Evolutionary conservation across 2,113 vertebrate species (phyloP), one percentile per base, ranked within the genome.

Genomic region (Brachionichthys hirsutus): DNA sequence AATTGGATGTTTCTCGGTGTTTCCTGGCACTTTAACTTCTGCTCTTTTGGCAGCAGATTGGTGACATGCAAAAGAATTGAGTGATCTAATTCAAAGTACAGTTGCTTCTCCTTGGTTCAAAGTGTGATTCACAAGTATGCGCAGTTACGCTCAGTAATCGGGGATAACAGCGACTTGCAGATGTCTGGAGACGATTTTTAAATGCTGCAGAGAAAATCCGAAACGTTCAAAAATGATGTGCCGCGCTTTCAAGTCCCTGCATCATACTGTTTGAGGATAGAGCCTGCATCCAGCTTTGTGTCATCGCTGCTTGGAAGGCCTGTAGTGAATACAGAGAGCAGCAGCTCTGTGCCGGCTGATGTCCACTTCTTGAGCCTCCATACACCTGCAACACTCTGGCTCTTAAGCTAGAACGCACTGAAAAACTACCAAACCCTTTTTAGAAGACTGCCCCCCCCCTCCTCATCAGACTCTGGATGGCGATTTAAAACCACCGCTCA

Each of bases 361-460:
- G 24, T 47, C 40, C 12, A 10, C 3, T 30, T 30, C 67, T 55
- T 17, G 55, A 54, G 54, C 42, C 38, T 60, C 18, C 61, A 46
- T 16, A 43, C 24, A 45, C 42, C 12, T 40, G 20, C 41, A 38
- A 73, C 52, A 46, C 40, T 46, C 48, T 43, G 16, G 15, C 60
- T 66, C 51, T 53, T 35, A 19, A 17, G 45, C 60, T 73, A 61
- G 70, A 72, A 76, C 36, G 65, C 24, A 0, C 44, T 66, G 34
- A 14, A 19, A 49, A 68, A 68, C 24, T 6, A 30, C 5, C 24
- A 30, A 30, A 30, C 24, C 24, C 24, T 30, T 30, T 30, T 30
- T 30, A n/a, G 4, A 30, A 1, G 24, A 3, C 24, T 30, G 24
- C 24, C 24, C n/a, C n/a, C n/a, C n/a, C n/a, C n/a, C n/a, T n/a